These are phyloP conservation scores for Cricetomys ansorgei DNA, from an alignment of 2,113 vertebrate species.

Conservation along the genomic window DNA sequence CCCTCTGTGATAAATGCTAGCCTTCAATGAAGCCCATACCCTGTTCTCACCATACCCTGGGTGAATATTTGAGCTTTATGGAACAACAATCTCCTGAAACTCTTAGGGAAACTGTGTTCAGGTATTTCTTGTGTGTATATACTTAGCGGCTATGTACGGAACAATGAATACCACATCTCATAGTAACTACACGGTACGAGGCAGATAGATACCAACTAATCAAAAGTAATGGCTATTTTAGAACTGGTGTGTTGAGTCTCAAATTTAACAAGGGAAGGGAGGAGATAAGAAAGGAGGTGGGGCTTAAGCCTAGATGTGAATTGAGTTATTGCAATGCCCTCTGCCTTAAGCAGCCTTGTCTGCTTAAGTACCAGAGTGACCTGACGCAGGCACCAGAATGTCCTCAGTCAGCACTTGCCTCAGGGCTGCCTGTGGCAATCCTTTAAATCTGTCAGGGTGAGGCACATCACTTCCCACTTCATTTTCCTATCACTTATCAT, in stretches of 20 bases:
- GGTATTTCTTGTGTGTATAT: neutral
- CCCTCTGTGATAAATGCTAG: neutral
- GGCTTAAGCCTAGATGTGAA: neutral
- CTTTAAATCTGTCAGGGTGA: constrained; percentile 28
- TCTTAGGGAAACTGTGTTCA: neutral
- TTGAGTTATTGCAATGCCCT: neutral
- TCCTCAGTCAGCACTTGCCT: constrained; percentile 27
- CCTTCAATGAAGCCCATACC: neutral
- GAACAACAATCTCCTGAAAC: neutral
- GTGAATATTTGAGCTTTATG: neutral
- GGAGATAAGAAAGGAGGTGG: neutral
- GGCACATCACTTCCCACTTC: neutral
- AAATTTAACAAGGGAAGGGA: neutral
- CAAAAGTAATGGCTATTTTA: neutral
- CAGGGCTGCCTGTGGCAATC: neutral
- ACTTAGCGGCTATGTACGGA: neutral
- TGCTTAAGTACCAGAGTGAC: neutral
- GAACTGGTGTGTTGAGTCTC: neutral
- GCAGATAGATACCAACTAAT: neutral
- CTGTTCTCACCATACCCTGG: neutral
- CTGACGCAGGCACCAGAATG: neutral
- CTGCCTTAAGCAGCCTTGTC: neutral
- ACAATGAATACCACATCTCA: neutral
- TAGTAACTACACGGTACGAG: neutral
- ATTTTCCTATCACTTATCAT: constrained; percentile 42